Base-by-base conservation (phyloP, 2,797 vertebrate species). In the Chanos chanos region DNA sequence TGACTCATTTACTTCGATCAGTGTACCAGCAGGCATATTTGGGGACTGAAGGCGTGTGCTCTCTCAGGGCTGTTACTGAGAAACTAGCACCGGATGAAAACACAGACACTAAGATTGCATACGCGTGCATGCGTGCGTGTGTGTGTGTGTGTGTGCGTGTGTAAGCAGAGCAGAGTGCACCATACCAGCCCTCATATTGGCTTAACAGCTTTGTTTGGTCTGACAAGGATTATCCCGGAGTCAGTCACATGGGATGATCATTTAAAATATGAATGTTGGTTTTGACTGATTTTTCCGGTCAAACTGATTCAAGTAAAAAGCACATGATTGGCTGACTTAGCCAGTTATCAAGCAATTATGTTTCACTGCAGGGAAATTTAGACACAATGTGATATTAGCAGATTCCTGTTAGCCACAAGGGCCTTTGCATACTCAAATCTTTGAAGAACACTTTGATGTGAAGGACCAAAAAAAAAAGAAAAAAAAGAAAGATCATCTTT, bases 161-260 rank as follows among this genome's bases (percentile, higher is more conserved):
- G 27, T 54, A 28, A 30, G 15, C n/a, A 47, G 54, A 60, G 62
- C 10, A 9, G 43, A 27, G 39, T 21, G 25, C 45, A 49, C 71
- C 66, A 64, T 77, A 74, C 70, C 77, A 78, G 78, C 76, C 69
- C 66, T 47, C 45, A 43, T 36, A 25, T 36, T 57, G 44, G 58
- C 56, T 51, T 50, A 69, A 69, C 57, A 22, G 64, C 40, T 71
- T 72, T 63, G 61, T 75, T 63, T 63, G 41, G 61, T 28, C 52
- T 61, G 31, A 43, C 15, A 28, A 49, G 61, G 66, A 70, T 69
- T 72, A 69, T 48, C 57, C 31, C 18, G 16, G 52, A 34, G 43
- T 22, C 6, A 50, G 51, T 33, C 60, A 61, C 30, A 28, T 52
- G 57, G 40, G 36, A 64, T 22, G 2, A 16, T 27, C 43, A 43